Base-by-base conservation (phyloP, 1,140 invertebrate genomes). In the Cydia fagiglandana region DNA sequence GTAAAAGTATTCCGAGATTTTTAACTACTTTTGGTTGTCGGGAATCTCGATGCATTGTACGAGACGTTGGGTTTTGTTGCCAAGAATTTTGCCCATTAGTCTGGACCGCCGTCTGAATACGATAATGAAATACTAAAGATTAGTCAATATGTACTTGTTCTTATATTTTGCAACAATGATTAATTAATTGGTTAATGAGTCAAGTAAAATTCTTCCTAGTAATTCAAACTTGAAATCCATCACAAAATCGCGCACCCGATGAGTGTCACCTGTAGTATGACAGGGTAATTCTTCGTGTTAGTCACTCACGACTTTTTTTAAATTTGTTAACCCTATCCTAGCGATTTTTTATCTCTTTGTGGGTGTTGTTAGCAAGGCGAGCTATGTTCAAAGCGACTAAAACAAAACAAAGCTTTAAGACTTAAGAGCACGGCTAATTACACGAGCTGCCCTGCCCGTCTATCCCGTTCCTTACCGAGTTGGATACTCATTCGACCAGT, bases 401-500 rank as follows among this genome's bases (percentile, higher is more conserved):
- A 20, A 75, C 56, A 61, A 75, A 34, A 75, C 64, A 75, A 47
- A 74, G 56, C 56, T 53, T 73, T 75, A n/a, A 80, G 78, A 75
- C 68, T 73, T 75, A n/a, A 78, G 78, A 75, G 73, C 64, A 68
- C 64, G 50, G 34, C 61, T 75, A 80, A 78, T 81, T 79, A 81
- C 80, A 77, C 64, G 20, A 17, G 50, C 28, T 13, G 38, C 66
- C 61, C 7, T 70, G n/a, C 3, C 53, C 53, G 56, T 24, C 17
- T 20, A 24, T 24, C 17, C n/a, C 56, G 17, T 61, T 24, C 20
- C n/a, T 56, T 17, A 4, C 53, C 15, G 15, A 56, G 56, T 61
- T 24, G 10, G 2, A 10, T 24, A 61, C 7, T 61, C 9, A 61
- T 15, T 47, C 45, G 56, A 61, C 56, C 20, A 61, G 17, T 61